phyloP scores from a whole-genome alignment of 2,888 invertebrate genomes.

The Strigamia transsilvanica region DNA sequence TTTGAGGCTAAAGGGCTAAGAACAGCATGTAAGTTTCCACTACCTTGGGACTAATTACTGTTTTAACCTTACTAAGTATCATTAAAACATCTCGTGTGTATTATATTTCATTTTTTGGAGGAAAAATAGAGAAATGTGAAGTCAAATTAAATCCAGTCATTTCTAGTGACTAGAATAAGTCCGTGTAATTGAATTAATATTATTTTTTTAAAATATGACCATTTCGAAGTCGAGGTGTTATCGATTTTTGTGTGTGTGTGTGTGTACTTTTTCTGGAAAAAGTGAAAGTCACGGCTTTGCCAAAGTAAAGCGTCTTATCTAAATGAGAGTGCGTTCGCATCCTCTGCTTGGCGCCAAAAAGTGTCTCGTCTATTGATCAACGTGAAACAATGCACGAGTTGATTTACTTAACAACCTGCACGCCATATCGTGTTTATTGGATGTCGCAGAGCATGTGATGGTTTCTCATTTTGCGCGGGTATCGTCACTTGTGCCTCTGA shows the following conservation, averaged over 20 bases:
- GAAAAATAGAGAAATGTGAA: neutral
- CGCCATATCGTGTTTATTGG: constrained; percentile 20
- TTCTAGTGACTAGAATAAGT: neutral
- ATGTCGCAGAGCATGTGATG: constrained; percentile 30
- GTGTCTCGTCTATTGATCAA: constrained; percentile 9
- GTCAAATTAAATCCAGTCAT: neutral
- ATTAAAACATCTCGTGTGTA: constrained; percentile 7
- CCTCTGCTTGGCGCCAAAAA: constrained; percentile 11
- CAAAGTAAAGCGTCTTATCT: constrained; percentile 16
- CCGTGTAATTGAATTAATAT: neutral
- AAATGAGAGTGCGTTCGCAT: constrained; percentile 24
- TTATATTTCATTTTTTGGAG: neutral
- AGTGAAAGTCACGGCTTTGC: constrained; percentile 25
- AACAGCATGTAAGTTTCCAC: constrained; percentile 22
- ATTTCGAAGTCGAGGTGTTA: neutral
- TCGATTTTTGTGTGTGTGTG: neutral
- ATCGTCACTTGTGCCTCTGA: constrained; percentile 25
- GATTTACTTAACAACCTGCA: constrained; percentile 14
- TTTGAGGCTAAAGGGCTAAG: constrained; percentile 13
- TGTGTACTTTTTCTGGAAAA: neutral
- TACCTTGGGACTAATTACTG: constrained; percentile 11
- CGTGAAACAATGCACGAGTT: constrained; percentile 16
- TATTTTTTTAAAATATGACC: neutral
- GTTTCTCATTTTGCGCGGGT: constrained; percentile 11
- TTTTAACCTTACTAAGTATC: constrained; percentile 30